Conservation (phyloP, 2,888 invertebrate species). For the Electrophaes corylata region DNA sequence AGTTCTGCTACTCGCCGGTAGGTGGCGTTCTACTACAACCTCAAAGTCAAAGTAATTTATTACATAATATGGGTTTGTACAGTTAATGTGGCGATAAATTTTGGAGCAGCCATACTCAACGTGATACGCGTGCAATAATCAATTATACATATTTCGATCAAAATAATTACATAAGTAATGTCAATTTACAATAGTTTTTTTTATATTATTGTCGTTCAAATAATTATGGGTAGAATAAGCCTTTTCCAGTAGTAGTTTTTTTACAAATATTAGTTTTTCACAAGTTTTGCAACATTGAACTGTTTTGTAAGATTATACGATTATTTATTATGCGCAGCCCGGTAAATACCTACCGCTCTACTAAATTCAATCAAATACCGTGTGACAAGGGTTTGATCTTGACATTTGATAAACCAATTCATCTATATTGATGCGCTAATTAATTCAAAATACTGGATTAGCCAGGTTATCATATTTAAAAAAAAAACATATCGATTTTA, state of each 20-base stretch:
- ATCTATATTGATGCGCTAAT: slow-evolving; percentile 19
- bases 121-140: no score
- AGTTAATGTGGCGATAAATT: no score
- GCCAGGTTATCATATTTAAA: not conserved
- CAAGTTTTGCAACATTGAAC: not conserved
- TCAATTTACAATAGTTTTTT: no score
- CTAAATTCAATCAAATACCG: slow-evolving; percentile 1
- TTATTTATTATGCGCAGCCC: not conserved
- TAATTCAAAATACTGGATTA: slow-evolving; percentile 9
- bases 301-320: not conserved
- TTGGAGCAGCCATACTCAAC: no score
- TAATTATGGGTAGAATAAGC: no score
- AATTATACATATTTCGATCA: no score
- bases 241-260: no score
- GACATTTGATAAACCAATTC: slow-evolving; percentile 42
- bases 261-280: no score
- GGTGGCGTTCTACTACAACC: slow-evolving; percentile 56
- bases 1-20: slow-evolving; percentile 45
- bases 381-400: slow-evolving; percentile 36
- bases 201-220: no score
- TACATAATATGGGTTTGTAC: no score
- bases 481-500: not conserved
- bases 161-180: no score
- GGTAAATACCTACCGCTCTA: slow-evolving; percentile 1
- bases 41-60: no score